Base-by-base conservation (phyloP, 2,888 invertebrate genomes). In the Drosophila dives region DNA sequence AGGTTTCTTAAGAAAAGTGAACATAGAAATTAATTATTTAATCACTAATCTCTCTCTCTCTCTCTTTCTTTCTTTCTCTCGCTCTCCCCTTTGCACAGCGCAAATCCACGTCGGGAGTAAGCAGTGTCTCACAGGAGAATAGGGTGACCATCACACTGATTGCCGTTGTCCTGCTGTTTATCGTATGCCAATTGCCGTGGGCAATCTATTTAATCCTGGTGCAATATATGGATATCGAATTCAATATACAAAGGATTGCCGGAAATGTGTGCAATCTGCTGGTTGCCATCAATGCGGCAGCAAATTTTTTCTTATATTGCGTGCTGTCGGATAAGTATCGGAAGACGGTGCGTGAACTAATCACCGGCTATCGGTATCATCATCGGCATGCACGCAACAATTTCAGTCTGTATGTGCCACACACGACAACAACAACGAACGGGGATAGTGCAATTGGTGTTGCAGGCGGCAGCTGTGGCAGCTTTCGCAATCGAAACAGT, bases 251-350 rank as follows among this genome's bases (percentile, higher is more conserved):
- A 66, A 69, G 83, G 89, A 95, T 94, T 56, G 93, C 96, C n/a
- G 96, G 96, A 29, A 96, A 96, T 92, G 94, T 96, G 51, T 95
- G 95, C 91, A 97, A 97, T 91, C 94, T 96, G 53, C 93, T 97
- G 65, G 94, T 95, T 29, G 94, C 95, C 66, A 93, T 96, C 65
- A 96, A 97, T 93, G 95, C 96, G 10, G 95, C 96, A 0, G 95
- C 95, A 56, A 97, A 97, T 93, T 97, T 97, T 92, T 93, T 97
- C 80, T 94, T 97, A 70, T 97, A 97, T 91, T 96, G 96, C 82
- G 95, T 95, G 53, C 94, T 97, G 90, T 96, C 96, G 77, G 95
- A 95, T 89, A 95, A 96, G 86, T 97, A 96, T 92, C 94, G 96
- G 51, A 94, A 94, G 80, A 96, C 95, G 60, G 92, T 92, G 20